Percentiles rank a stretch among this genome's conserved stretches.
phyloP scores from a whole-genome alignment of 2,888 invertebrate species.

The Athetis lepigone region DNA sequence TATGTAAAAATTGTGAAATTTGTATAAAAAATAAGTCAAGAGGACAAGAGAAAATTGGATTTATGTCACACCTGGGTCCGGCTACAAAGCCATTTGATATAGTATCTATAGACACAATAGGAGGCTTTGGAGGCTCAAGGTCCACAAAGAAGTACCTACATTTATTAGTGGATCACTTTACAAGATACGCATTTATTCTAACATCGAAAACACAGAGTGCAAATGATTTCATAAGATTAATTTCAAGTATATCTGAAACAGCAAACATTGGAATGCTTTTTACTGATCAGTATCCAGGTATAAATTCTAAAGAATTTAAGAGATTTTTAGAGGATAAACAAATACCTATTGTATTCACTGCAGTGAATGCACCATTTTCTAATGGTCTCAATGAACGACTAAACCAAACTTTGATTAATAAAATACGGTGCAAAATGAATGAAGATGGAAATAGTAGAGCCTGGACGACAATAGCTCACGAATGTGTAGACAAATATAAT shows the following conservation, averaged over 20 bases:
- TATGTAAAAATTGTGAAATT: not conserved
- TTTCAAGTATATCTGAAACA: not conserved
- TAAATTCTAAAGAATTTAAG: slow-evolving; percentile 14
- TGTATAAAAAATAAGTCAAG: not conserved
- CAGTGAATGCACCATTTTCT: slow-evolving; percentile 13
- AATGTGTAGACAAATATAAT: not conserved
- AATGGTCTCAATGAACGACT: slow-evolving; percentile 15
- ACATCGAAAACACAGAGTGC: not conserved
- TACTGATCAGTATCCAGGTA: slow-evolving; percentile 11
- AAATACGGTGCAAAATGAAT: not conserved
- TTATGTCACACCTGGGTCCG: slow-evolving; percentile 1
- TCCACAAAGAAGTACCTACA: slow-evolving; percentile 3
- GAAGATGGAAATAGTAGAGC: not conserved
- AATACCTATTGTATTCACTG: slow-evolving; percentile 9
- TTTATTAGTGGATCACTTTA: not conserved
- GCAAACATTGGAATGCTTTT: not conserved
- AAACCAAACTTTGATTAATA: slow-evolving; percentile 2
- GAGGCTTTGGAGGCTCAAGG: not conserved
- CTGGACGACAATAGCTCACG: not conserved
- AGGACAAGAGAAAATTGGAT: not conserved
- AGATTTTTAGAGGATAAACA: not conserved
- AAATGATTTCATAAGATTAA: slow-evolving; percentile 1
- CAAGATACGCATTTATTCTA: not conserved
- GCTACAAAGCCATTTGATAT: not conserved
- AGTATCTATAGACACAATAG: slow-evolving; percentile 4